Evolutionary conservation across 2,113 vertebrate genomes (phyloP).

Genomic region (Varanus komodoensis): DNA sequence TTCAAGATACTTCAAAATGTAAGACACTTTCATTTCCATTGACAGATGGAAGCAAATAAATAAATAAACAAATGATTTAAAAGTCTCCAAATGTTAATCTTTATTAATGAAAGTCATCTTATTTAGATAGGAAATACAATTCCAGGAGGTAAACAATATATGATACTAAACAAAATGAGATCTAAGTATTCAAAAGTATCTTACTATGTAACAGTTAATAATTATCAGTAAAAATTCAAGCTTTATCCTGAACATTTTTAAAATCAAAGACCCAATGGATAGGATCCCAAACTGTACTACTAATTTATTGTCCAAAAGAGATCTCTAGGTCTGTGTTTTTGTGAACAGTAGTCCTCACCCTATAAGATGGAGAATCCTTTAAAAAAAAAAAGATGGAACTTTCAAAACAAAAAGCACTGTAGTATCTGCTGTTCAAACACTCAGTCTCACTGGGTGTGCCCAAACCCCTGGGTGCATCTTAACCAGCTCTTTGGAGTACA

Average conservation of each 20-base stretch:
- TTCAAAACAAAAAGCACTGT: not conserved
- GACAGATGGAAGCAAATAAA: not conserved
- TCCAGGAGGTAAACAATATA: not conserved
- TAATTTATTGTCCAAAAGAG: not conserved
- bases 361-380: not conserved
- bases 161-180: not conserved
- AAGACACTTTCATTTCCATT: not conserved
- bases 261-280: not conserved
- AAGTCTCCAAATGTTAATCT: not conserved
- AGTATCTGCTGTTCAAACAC: not conserved
- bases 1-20: slow-evolving; percentile 2
- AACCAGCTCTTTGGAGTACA: not conserved
- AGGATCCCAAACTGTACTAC: not conserved
- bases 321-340: not conserved
- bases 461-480: not conserved
- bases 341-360: not conserved
- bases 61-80: not conserved
- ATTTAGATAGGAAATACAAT: not conserved
- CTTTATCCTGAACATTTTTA: slow-evolving; percentile 11
- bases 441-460: not conserved
- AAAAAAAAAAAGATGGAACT: not conserved
- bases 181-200: not conserved
- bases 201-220: not conserved
- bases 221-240: not conserved
- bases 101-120: not conserved